Percentiles rank a stretch among this genome's conserved stretches.
Evolutionary conservation across 2,888 invertebrate species (phyloP).

Genomic region (Bembecia ichneumoniformis): DNA sequence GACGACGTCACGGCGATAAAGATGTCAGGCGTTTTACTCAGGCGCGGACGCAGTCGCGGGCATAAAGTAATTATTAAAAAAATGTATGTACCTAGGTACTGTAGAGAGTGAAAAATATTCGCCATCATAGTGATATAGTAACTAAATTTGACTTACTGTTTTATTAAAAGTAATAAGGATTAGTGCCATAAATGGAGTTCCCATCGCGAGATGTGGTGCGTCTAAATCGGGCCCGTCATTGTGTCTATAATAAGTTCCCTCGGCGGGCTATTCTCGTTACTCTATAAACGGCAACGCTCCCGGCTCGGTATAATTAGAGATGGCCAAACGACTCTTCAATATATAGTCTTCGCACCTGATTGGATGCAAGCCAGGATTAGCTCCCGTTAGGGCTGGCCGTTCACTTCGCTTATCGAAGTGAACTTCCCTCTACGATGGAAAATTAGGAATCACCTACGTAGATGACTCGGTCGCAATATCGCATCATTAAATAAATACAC

Average conservation of each 20-base stretch:
- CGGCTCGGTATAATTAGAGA: constrained; percentile 52
- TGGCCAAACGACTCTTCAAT: constrained; percentile 45
- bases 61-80: too few species aligned
- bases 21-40: too few species aligned
- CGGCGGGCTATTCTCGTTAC: constrained; percentile 49
- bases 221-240: constrained; percentile 20
- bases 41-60: too few species aligned
- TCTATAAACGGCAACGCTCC: constrained; percentile 50
- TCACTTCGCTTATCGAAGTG: background rate
- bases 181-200: constrained; percentile 14
- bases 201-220: background rate
- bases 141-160: too few species aligned
- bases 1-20: too few species aligned
- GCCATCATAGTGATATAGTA: too few species aligned
- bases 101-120: too few species aligned
- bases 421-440: too few species aligned
- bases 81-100: too few species aligned
- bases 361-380: constrained; percentile 52
- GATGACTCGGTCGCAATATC: too few species aligned
- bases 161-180: background rate
- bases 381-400: constrained; percentile 30
- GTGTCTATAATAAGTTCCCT: constrained; percentile 38
- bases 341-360: constrained; percentile 53
- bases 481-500: too few species aligned
- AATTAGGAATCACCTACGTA: too few species aligned